phyloP scores from a whole-genome alignment of 37 sponge, comb jelly and placozoan species.

The Ephydatia muelleri region DNA sequence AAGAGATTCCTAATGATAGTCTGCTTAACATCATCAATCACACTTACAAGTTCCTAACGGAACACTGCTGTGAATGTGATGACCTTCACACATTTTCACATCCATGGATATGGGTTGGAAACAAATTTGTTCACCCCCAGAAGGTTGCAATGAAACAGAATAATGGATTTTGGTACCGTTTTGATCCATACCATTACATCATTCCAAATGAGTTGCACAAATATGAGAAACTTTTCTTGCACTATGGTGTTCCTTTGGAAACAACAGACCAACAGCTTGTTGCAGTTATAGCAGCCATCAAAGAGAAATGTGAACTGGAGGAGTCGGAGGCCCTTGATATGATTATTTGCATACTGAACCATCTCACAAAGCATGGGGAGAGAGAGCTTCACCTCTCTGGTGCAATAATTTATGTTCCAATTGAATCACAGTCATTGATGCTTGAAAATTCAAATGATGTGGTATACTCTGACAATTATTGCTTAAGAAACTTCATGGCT shows the following conservation, averaged over 20 bases:
- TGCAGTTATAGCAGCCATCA: conserved; percentile 21
- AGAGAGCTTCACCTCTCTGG: background rate
- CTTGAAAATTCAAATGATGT: conserved; percentile 21
- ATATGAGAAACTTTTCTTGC: conserved; percentile 24
- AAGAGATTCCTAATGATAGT: background rate
- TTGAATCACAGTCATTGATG: conserved; percentile 10
- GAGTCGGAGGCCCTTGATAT: conserved; percentile 25
- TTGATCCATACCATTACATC: conserved; percentile 47
- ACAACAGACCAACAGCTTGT: conserved; percentile 35
- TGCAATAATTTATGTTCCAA: conserved; percentile 22
- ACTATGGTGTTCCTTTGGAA: conserved; percentile 17
- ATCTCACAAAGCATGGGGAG: conserved; percentile 37
- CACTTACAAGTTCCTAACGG: background rate
- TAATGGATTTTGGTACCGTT: conserved; percentile 11
- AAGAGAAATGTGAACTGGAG: background rate
- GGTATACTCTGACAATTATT: conserved; percentile 38
- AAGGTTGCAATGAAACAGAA: conserved; percentile 15
- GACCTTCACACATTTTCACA: background rate
- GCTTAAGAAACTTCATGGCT: conserved; percentile 8
- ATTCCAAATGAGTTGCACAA: conserved; percentile 24
- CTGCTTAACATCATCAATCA: background rate
- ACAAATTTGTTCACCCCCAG: conserved; percentile 20
- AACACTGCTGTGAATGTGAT: background rate
- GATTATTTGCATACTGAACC: conserved; percentile 42
- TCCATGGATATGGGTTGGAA: conserved; percentile 26